A percentile compares a stretch with the other conserved stretches of the same genome.
Conservation (phyloP, 1,140 invertebrate genomes). For the Zaprionus ghesquierei region DNA sequence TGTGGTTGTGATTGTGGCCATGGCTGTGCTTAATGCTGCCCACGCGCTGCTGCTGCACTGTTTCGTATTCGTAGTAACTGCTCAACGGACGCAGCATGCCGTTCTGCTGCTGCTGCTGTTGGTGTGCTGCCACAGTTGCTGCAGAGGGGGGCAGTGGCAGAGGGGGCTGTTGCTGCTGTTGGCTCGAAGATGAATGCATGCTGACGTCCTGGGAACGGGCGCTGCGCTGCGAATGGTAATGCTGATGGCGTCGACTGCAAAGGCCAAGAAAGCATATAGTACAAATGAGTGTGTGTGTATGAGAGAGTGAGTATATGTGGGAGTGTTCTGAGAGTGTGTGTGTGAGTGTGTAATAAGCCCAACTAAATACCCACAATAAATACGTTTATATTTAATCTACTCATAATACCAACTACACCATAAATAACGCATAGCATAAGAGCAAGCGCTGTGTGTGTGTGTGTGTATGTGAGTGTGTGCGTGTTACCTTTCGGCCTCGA, state of each 20-base stretch:
- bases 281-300: not conserved
- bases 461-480: constrained; percentile 8
- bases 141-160: constrained; percentile 6
- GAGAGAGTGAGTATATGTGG: not conserved
- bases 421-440: not conserved
- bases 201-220: constrained; percentile 85
- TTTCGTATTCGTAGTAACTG: constrained; percentile 93
- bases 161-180: constrained; percentile 22
- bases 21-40: constrained; percentile 81
- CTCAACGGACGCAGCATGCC: constrained; percentile 86
- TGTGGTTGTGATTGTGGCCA: constrained; percentile 17
- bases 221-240: constrained; percentile 90
- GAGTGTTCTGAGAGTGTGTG: not conserved
- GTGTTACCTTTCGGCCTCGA: constrained; percentile 88
- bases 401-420: not conserved
- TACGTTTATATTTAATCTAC: not conserved
- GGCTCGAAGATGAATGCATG: constrained; percentile 54
- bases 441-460: not conserved
- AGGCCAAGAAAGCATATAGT: constrained; percentile 34
- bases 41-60: constrained; percentile 85
- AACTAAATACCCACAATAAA: not conserved
- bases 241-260: constrained; percentile 87
- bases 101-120: constrained; percentile 27
- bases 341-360: not conserved
- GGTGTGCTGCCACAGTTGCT: constrained; percentile 13